Evolutionary conservation across 2,113 vertebrate species (phyloP), one percentile per base, ranked within the genome.

Genomic region (Lasiurus borealis): DNA sequence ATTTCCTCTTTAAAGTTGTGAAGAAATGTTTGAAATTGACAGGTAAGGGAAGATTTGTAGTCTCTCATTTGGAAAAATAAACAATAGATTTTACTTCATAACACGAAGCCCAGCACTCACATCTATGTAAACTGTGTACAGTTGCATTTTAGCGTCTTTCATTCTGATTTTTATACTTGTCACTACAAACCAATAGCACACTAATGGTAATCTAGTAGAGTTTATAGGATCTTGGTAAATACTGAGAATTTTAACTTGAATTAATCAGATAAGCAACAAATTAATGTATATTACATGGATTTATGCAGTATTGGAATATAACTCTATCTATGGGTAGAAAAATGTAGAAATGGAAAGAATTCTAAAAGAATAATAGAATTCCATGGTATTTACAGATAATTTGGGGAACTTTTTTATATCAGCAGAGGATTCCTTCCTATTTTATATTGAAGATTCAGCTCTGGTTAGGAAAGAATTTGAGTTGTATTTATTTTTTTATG

Each of bases 401-500:
- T 95, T 83, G 69, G 93, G 82, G 72, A 88, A 68, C 3, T 64
- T 95, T 83, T 96, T 80, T 57, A 75, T 90, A 88, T 71, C 11
- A 76, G 19, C 12, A 96, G 52, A 94, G 18, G 34, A 95, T 50
- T 75, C 68, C 57, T 46, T 72, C 13, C 27, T 88, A 69, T 73
- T 85, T 96, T 80, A 23, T 88, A 91, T 88, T 93, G 88, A 95
- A 95, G 57, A 93, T 94, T 94, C 15, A 89, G 1, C 78, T 76
- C 59, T 62, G 59, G 9, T 90, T 93, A 92, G 59, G 90, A 88
- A 95, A 86, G 10, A 88, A 86, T 95, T 94, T 93, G 83, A 92
- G 34, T 96, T 91, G 14, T 94, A 88, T 95, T 95, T 97, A 95
- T 93, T 95, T 96, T 96, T 97, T 48, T 94, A 19, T 97, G 76